Base-by-base conservation (phyloP, 2,797 vertebrate species). In the Rhinichthys osculus region DNA sequence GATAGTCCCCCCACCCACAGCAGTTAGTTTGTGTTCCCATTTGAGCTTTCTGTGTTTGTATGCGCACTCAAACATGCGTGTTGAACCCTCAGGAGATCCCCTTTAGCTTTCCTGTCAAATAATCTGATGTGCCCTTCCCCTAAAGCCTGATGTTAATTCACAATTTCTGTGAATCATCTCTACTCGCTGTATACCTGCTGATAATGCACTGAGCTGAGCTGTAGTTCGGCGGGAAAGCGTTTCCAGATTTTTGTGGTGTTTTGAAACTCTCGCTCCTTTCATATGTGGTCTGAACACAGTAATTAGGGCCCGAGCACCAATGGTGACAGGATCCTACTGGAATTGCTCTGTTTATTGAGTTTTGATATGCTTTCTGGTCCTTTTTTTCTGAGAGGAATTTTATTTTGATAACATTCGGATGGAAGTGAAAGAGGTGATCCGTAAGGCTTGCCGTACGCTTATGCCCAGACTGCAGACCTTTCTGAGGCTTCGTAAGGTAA, bases 401-500 rank as follows among this genome's bases (percentile, higher is more conserved):
- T 14, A 2, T n/a, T 66, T 44, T 57, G 23, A 14, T 35, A 67
- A 57, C 21, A n/a, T 59, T 27, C 6, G 17, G 47, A 88, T 89
- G 89, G 66, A 87, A 40, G 71, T 91, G 72, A 83, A 85, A 38
- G 81, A 89, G 42, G 71, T 87, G 52, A 72, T 91, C 50, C 83
- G 84, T 42, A 82, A 79, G 17, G 84, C 88, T 64, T 76, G 78
- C 11, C 54, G n/a, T 54, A 89, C 33, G 13, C 80, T 90, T 30
- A 79, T 83, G 44, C 86, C 86, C 35, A 84, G 87, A 50, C 64
- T 90, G 21, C 73, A 81, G 66, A 81, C 83, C 14, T 69, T 89
- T 30, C 50, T 86, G 52, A 64, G 78, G 69, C 78, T 85, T 70
- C 42, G 54, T 44, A 81, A 89, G 91, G 91, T 91, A 89, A 87